These are phyloP conservation scores for Belgica antarctica DNA, from an alignment of 2,888 invertebrate genomes.

Conservation along the genomic window DNA sequence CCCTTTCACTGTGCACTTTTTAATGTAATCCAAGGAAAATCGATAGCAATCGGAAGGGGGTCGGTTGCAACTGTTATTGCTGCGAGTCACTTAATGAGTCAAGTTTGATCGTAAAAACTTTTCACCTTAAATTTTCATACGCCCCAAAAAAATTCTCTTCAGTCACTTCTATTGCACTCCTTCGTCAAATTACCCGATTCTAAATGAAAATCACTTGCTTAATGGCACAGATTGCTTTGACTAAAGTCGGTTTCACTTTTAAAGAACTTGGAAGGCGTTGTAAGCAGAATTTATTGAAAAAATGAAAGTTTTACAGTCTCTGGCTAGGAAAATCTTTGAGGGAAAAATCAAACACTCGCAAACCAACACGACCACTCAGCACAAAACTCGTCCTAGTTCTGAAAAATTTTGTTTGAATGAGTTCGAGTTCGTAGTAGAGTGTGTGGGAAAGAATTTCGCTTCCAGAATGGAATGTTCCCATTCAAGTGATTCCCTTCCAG, in stretches of 20 bases:
- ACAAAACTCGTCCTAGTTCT: constrained; percentile 23
- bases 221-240: not conserved
- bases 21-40: not conserved
- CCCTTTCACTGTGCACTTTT: not conserved
- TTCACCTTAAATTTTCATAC: constrained; percentile 20
- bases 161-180: constrained; percentile 22
- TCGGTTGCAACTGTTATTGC: not conserved
- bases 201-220: constrained; percentile 20
- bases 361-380: constrained; percentile 5
- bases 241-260: not conserved
- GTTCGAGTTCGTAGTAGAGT: not conserved
- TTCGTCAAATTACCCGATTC: not conserved
- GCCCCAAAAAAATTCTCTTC: constrained; percentile 30
- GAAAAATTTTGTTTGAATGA: constrained; percentile 15
- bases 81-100: not conserved
- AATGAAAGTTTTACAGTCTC: not conserved
- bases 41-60: not conserved
- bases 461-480: constrained; percentile 15
- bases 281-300: not conserved
- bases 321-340: not conserved
- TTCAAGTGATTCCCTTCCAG: not conserved
- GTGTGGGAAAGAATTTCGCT: constrained; percentile 19
- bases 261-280: not conserved
- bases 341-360: not conserved
- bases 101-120: constrained; percentile 6